Evolutionary conservation across 2,888 invertebrate species (phyloP), one percentile per base, ranked within the genome.

Genomic region (Teleogryllus oceanicus): DNA sequence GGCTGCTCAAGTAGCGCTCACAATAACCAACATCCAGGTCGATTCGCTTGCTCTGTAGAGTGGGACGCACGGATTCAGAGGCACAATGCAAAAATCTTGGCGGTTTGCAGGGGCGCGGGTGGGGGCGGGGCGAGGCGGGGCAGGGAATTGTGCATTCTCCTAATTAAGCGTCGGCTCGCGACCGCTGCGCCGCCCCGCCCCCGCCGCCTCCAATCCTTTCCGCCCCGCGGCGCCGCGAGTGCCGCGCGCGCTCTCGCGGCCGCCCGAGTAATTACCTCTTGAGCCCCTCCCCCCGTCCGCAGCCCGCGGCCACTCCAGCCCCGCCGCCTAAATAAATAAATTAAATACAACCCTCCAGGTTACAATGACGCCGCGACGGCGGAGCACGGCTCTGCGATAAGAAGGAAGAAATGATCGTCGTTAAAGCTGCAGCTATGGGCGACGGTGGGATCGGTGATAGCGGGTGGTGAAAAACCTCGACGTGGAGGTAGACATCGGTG

Each of bases 191-290:
- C 62, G 3, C 13, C 13, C 62, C 62, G 3, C 13, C 13, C 62
- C 62, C 62, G 4, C 62, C n/a, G 13, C 62, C n/a, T 13, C 62
- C 62, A 62, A n/a, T 62, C 62, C 62, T 62, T 62, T 62, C 62
- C 62, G 62, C 62, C 62, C 62, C 62, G 62, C n/a, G 62, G n/a
- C 62, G 13, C n/a, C 62, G 62, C n/a, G 62, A 62, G 62, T 62
- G 62, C 62, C 16, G n/a, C 62, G 13, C 13, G 62, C 62, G 62
- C 62, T 13, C 62, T 62, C 62, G 62, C 62, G n/a, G n/a, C 62
- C 62, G 62, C 62, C 62, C 62, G 62, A 62, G 62, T 62, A 62
- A 62, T 62, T 62, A 62, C 62, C 62, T 62, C 62, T 62, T n/a
- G 16, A 62, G 62, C n/a, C 62, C 13, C 62, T 62, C 62, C 13